These are phyloP conservation scores for Phylloscopus trochilus DNA, from an alignment of 2,113 vertebrate genomes.

Conservation along the genomic window DNA sequence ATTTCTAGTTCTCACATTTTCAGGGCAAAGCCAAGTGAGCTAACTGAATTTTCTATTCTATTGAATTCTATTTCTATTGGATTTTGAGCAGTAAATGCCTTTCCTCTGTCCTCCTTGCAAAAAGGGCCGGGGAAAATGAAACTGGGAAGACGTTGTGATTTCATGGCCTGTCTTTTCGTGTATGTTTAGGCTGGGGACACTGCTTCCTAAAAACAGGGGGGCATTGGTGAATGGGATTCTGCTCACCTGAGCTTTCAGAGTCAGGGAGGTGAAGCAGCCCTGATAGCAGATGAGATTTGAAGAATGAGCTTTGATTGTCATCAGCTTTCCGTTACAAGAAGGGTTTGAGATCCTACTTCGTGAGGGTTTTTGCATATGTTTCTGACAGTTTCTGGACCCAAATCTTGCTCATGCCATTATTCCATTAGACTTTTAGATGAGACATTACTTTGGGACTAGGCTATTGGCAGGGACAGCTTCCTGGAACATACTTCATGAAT, in stretches of 20 bases:
- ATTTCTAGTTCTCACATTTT: neutral
- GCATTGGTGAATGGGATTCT: neutral
- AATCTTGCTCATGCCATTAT: neutral
- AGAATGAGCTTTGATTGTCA: neutral
- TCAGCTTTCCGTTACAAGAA: neutral
- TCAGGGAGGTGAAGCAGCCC: neutral
- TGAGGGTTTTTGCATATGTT: neutral
- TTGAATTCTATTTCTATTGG: neutral
- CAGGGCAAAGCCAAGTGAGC: neutral
- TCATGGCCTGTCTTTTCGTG: neutral
- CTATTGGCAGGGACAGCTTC: neutral
- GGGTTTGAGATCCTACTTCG: neutral
- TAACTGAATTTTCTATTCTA: neutral
- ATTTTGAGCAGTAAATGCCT: neutral
- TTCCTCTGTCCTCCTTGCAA: neutral
- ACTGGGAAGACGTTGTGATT: neutral
- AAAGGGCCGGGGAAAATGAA: neutral
- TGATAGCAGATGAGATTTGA: neutral
- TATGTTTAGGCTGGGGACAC: neutral
- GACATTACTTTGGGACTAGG: neutral
- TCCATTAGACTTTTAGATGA: neutral
- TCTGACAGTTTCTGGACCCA: neutral
- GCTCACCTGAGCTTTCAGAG: neutral
- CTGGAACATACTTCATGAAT: neutral
- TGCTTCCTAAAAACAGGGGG: neutral